phyloP scores from a whole-genome alignment of 2,888 invertebrate species.

The Poecilobothrus nobilitatus region DNA sequence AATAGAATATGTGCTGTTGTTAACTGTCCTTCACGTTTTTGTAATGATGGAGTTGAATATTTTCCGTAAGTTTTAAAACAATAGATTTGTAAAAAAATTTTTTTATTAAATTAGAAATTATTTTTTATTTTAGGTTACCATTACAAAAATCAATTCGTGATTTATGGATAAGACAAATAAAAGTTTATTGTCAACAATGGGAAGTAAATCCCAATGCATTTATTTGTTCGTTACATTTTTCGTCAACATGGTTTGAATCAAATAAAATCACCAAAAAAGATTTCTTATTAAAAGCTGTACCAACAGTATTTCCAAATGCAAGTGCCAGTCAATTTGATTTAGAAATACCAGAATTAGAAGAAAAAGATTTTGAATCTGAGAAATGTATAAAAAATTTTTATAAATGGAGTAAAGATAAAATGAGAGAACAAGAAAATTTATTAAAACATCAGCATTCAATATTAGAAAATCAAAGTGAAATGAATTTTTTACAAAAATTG shows the following conservation, averaged over 20 bases:
- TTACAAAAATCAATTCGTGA: background rate
- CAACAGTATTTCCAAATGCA: slow-evolving; percentile 9
- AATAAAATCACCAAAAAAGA: background rate
- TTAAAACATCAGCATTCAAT: slow-evolving; percentile 4
- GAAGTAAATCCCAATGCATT: background rate
- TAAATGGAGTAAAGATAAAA: slow-evolving; percentile 4
- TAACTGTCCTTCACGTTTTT: slow-evolving; percentile 8
- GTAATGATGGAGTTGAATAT: slow-evolving; percentile 5
- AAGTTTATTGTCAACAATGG: slow-evolving; percentile 7
- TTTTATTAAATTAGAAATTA: background rate
- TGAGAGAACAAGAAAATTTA: slow-evolving; percentile 8
- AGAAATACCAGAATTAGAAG: slow-evolving; percentile 5
- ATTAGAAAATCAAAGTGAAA: slow-evolving; percentile 9
- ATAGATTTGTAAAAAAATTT: background rate
- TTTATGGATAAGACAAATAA: slow-evolving; percentile 6
- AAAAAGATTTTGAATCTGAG: background rate
- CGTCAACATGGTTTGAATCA: slow-evolving; percentile 5
- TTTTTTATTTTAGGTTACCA: background rate
- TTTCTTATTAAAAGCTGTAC: slow-evolving; percentile 2
- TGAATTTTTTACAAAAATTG: slow-evolving; percentile 3
- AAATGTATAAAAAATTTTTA: background rate
- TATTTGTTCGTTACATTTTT: slow-evolving; percentile 9
- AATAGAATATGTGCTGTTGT: slow-evolving; percentile 8
- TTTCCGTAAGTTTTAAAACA: background rate
- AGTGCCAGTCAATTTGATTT: slow-evolving; percentile 2